These are phyloP conservation scores for Onychomys arenicola DNA, from an alignment of 2,797 vertebrate genomes.

Conservation along the genomic window DNA sequence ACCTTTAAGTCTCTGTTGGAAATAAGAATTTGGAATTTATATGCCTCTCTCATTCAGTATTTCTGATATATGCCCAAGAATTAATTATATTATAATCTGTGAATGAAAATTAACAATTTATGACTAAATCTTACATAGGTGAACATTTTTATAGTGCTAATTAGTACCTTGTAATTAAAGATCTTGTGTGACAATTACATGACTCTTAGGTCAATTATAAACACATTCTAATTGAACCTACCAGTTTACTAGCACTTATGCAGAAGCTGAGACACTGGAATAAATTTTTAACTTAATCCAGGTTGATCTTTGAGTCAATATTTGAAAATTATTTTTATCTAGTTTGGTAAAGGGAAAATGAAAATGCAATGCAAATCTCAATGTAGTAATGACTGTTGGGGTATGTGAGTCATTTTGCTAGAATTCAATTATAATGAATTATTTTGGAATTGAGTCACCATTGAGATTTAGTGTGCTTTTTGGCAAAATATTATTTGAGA, in stretches of 20 bases:
- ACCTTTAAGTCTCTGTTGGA: not conserved
- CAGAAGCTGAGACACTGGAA: not conserved
- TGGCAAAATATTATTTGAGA: conserved; percentile 44
- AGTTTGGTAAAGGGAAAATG: conserved; percentile 39
- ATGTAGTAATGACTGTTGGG: not conserved
- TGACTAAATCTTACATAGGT: conserved; percentile 31
- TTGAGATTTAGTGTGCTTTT: conserved; percentile 36
- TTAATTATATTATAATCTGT: conserved; percentile 58
- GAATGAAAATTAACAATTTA: conserved; percentile 64
- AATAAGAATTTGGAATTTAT: conserved; percentile 24
- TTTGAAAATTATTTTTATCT: conserved; percentile 30
- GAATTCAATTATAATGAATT: conserved; percentile 46
- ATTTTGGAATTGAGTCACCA: conserved; percentile 26
- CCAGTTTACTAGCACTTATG: not conserved
- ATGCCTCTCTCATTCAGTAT: conserved; percentile 2
- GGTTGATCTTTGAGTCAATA: not conserved
- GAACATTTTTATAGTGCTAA: conserved; percentile 11
- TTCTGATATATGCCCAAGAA: conserved; percentile 36
- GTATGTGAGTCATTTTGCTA: conserved; percentile 22
- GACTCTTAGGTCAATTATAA: not conserved
- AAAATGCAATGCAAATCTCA: conserved; percentile 19
- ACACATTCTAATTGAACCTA: not conserved
- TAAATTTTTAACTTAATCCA: conserved; percentile 33
- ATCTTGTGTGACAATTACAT: not conserved
- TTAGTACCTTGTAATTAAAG: conserved; percentile 55